Percentiles rank a stretch among this genome's conserved stretches.
These are phyloP conservation scores for Gasterosteus nipponicus DNA, from an alignment of 2,113 vertebrate species.

Conservation along the genomic window DNA sequence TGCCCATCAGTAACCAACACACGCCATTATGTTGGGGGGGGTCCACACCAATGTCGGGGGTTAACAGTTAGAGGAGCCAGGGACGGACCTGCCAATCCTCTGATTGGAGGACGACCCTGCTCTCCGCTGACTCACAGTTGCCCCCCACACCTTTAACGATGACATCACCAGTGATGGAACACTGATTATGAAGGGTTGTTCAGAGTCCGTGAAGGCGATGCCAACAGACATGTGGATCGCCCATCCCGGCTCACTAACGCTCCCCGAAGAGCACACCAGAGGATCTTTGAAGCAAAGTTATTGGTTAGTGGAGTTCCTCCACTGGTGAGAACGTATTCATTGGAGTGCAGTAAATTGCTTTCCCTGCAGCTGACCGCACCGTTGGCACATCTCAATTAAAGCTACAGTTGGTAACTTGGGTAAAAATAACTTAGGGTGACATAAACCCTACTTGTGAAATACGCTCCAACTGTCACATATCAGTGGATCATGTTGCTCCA, in stretches of 20 bases:
- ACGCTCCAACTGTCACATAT: neutral
- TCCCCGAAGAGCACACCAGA: conserved; percentile 19
- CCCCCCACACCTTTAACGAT: too few species aligned
- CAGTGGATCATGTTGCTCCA: neutral
- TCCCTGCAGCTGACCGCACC: conserved; percentile 9
- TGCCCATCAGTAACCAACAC: too few species aligned
- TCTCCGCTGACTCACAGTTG: too few species aligned
- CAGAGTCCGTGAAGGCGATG: neutral
- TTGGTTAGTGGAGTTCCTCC: neutral
- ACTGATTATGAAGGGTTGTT: conserved; percentile 21
- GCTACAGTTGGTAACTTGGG: neutral
- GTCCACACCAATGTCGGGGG: too few species aligned
- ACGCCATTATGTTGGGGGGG: too few species aligned
- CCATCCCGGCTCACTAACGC: conserved; percentile 2
- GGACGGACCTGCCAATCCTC: too few species aligned
- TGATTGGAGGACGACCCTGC: too few species aligned
- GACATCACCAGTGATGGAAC: conserved; percentile 10
- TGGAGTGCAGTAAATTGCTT: conserved; percentile 3
- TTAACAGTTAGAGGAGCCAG: too few species aligned
- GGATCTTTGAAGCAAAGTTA: conserved; percentile 11
- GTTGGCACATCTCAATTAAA: conserved; percentile 1
- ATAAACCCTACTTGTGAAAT: neutral
- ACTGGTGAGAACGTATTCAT: conserved; percentile 21
- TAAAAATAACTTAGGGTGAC: neutral
- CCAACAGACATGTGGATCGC: neutral